A percentile compares a stretch with the other conserved stretches of the same genome.
Conservation (phyloP, 2,888 invertebrate genomes). For the Spilosoma lubricipeda region DNA sequence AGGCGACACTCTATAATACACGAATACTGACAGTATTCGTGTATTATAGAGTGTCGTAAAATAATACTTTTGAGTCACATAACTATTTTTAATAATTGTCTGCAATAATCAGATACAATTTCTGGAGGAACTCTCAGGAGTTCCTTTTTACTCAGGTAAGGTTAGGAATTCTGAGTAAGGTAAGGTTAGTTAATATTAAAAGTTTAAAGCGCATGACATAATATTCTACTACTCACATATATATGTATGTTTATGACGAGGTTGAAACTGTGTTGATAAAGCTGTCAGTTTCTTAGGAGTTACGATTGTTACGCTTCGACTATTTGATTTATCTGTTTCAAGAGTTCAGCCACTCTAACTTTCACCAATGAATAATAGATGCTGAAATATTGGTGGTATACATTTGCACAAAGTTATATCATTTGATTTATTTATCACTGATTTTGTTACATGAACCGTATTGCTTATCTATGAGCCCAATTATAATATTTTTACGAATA, state of each 20-base stretch:
- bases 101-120: neutral
- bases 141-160: too few relatives aligned
- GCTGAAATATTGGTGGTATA: conserved; percentile 34
- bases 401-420: conserved; percentile 30
- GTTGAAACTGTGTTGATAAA: neutral
- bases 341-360: conserved; percentile 28
- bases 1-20: too few relatives aligned
- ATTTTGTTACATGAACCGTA: neutral
- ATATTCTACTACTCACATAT: neutral
- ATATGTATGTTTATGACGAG: conserved; percentile 16
- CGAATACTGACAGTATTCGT: too few relatives aligned
- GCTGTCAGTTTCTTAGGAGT: conserved; percentile 17
- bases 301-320: conserved; percentile 20
- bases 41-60: too few relatives aligned
- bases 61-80: too few relatives aligned
- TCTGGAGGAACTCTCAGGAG: too few relatives aligned
- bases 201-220: neutral
- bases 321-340: conserved; percentile 35
- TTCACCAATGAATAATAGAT: conserved; percentile 36
- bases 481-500: too few relatives aligned
- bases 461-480: neutral
- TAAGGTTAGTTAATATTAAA: neutral
- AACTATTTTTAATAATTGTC: neutral
- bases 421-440: conserved; percentile 29
- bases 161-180: neutral